A percentile compares a stretch with the other conserved stretches of the same genome.
These are phyloP conservation scores for Antrozous pallidus DNA, from an alignment of 2,797 vertebrate species.

Conservation along the genomic window DNA sequence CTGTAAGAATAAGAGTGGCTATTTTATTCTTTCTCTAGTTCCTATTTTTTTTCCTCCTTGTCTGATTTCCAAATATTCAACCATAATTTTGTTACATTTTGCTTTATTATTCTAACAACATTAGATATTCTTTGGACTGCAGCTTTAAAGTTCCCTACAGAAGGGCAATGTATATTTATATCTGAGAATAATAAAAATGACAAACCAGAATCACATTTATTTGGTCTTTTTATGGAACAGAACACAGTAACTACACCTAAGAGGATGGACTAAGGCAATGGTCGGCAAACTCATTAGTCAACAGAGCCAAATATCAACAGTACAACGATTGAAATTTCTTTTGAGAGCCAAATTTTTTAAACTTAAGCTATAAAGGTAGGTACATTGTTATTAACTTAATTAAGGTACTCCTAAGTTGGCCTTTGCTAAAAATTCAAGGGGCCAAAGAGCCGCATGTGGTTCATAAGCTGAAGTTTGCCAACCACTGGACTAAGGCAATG, in stretches of 20 bases:
- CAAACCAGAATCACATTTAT: neutral
- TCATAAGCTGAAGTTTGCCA: too few relatives aligned
- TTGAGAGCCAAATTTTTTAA: too few relatives aligned
- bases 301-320: too few relatives aligned
- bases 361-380: too few relatives aligned
- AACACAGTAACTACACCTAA: neutral
- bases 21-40: neutral
- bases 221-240: neutral
- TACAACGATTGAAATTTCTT: too few relatives aligned
- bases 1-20: neutral
- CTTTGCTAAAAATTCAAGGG: too few relatives aligned
- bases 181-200: neutral
- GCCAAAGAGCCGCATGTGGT: too few relatives aligned
- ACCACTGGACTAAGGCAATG: too few relatives aligned
- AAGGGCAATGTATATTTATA: neutral
- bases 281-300: too few relatives aligned
- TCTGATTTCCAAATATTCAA: slow-evolving; percentile 2
- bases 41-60: neutral
- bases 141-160: neutral
- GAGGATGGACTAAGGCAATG: neutral
- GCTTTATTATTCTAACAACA: neutral
- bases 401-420: too few relatives aligned
- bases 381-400: too few relatives aligned
- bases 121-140: neutral
- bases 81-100: neutral